Evolutionary conservation across 2,888 invertebrate species (phyloP).

Genomic region (Sceliomorpha sp.): DNA sequence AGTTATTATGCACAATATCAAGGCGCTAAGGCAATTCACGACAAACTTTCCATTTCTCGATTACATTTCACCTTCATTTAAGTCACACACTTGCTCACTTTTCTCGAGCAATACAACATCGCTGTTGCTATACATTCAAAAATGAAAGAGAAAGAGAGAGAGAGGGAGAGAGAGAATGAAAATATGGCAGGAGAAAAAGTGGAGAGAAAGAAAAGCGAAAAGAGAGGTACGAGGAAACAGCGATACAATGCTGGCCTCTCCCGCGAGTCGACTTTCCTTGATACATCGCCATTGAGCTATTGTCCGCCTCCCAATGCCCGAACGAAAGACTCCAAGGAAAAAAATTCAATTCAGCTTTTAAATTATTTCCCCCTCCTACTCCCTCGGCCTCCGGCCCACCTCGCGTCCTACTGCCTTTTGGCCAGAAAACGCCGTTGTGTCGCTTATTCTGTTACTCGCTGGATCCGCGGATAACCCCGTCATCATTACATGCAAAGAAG

Average conservation of each 20-base stretch:
- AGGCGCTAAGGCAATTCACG: neutral
- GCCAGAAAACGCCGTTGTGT: constrained; percentile 60
- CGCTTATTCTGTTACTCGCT: constrained; percentile 60
- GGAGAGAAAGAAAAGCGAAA: constrained; percentile 53
- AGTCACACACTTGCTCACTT: constrained; percentile 57
- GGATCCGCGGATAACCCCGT: constrained; percentile 58
- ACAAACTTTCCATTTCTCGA: constrained; percentile 32
- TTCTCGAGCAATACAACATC: constrained; percentile 49
- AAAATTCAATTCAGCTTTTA: constrained; percentile 81
- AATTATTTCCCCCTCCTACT: constrained; percentile 75
- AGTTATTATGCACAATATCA: too few relatives aligned
- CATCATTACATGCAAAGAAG: constrained; percentile 55
- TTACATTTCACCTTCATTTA: constrained; percentile 52
- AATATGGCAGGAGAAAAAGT: constrained; percentile 44
- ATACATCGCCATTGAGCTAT: constrained; percentile 80
- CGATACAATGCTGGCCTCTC: constrained; percentile 79
- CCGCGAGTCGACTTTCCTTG: constrained; percentile 80
- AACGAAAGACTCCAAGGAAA: constrained; percentile 79
- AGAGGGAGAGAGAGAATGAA: constrained; percentile 33
- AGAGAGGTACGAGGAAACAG: constrained; percentile 69
- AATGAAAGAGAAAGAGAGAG: constrained; percentile 38
- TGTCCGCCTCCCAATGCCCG: constrained; percentile 80
- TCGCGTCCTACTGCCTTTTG: constrained; percentile 60
- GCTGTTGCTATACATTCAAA: constrained; percentile 52
- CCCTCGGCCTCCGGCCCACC: constrained; percentile 56